Percentiles rank a stretch among this genome's conserved stretches.
Conservation (phyloP, 2,113 vertebrate species). For the Notarius lentiginosus region DNA sequence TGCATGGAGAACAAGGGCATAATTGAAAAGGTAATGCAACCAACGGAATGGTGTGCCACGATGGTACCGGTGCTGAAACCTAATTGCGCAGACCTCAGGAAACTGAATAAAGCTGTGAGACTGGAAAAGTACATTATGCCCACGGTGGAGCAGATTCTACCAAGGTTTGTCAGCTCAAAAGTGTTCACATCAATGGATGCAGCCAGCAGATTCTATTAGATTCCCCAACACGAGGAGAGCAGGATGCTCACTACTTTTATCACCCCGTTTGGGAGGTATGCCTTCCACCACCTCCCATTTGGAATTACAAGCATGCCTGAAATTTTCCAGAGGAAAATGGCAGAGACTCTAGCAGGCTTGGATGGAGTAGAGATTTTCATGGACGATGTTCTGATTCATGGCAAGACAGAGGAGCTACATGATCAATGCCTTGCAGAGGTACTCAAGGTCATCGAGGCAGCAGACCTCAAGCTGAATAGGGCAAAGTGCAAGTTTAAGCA, state of each 20-base stretch:
- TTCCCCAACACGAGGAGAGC: neutral
- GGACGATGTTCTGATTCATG: neutral
- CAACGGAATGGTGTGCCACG: neutral
- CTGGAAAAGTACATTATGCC: neutral
- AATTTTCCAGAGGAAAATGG: conserved; percentile 12
- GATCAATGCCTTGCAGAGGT: neutral
- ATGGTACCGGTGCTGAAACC: neutral
- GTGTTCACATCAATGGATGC: neutral
- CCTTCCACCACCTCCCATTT: neutral
- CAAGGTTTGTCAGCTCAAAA: neutral
- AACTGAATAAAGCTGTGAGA: neutral
- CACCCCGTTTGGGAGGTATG: neutral
- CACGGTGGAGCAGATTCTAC: neutral
- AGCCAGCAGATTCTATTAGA: neutral
- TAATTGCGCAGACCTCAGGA: neutral
- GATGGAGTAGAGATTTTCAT: conserved; percentile 26
- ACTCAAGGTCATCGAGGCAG: neutral
- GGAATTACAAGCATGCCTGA: conserved; percentile 12
- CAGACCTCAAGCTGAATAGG: neutral
- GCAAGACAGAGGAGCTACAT: neutral
- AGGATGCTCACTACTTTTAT: conserved; percentile 27
- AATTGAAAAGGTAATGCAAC: neutral
- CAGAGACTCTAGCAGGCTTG: neutral
- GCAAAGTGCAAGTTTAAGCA: neutral
- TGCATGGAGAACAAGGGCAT: neutral